Percentiles rank a stretch among this genome's conserved stretches.
Conservation (phyloP, 2,797 vertebrate species). For the Poeciliopsis turneri region DNA sequence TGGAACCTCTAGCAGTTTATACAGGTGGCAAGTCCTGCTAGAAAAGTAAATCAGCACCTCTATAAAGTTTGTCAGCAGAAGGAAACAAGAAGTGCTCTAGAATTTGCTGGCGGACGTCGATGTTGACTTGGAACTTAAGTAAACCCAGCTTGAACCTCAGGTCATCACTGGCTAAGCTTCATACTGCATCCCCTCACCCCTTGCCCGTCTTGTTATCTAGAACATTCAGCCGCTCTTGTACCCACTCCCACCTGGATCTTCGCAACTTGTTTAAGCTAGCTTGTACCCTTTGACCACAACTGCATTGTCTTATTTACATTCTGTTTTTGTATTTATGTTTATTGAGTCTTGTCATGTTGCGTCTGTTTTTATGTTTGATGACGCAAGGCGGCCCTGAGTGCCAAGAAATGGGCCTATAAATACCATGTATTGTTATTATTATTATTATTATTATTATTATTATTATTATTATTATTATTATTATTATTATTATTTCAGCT, state of each 20-base stretch:
- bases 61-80: background rate
- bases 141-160: background rate
- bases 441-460: background rate
- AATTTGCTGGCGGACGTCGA: background rate
- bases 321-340: background rate
- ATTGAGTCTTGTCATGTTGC: background rate
- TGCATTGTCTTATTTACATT: background rate
- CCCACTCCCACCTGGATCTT: background rate
- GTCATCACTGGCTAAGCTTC: background rate
- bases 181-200: rapidly evolving
- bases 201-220: background rate
- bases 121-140: background rate
- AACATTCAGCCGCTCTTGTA: background rate
- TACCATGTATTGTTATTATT: background rate
- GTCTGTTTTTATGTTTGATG: background rate
- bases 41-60: background rate
- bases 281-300: background rate
- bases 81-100: background rate
- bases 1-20: background rate
- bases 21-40: background rate
- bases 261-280: background rate
- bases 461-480: background rate
- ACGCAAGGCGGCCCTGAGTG: background rate
- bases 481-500: background rate
- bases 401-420: background rate